Conservation (phyloP, 1,140 invertebrate genomes). For the Drosophila micromelanica region DNA sequence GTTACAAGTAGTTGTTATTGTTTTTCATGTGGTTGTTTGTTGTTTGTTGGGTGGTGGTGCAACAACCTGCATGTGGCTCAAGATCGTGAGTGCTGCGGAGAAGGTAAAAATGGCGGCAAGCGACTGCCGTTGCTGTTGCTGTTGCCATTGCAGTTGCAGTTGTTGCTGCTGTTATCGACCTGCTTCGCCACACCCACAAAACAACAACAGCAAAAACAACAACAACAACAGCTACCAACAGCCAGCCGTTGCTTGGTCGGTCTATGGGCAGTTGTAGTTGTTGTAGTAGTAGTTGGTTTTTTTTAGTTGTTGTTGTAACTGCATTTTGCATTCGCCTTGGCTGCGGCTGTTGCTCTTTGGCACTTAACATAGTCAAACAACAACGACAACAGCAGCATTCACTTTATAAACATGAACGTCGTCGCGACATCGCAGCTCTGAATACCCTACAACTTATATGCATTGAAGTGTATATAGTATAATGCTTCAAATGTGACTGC, state of each 20-base stretch:
- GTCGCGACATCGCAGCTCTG: background rate
- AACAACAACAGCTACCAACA: constrained; percentile 6
- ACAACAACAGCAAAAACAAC: constrained; percentile 27
- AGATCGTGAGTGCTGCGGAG: constrained; percentile 62
- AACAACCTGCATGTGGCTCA: constrained; percentile 83
- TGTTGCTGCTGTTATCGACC: constrained; percentile 42
- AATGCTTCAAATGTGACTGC: no score
- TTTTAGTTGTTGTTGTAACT: constrained; percentile 54
- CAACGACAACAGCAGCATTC: constrained; percentile 46
- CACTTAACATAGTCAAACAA: constrained; percentile 63
- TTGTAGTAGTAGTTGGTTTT: constrained; percentile 8
- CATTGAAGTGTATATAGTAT: background rate
- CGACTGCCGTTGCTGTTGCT: constrained; percentile 22
- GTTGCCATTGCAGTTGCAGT: constrained; percentile 23
- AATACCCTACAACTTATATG: constrained; percentile 22
- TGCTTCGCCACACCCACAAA: constrained; percentile 51
- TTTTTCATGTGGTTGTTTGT: constrained; percentile 9
- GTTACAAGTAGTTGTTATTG: constrained; percentile 23
- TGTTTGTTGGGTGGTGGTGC: constrained; percentile 54
- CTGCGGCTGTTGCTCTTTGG: constrained; percentile 81
- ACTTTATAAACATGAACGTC: constrained; percentile 27
- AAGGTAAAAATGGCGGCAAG: constrained; percentile 50
- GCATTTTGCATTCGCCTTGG: constrained; percentile 78
- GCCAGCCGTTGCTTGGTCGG: constrained; percentile 1
- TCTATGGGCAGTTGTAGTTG: constrained; percentile 8